Evolutionary conservation across 2,888 invertebrate genomes (phyloP).

Genomic region (Amphipyra berbera): DNA sequence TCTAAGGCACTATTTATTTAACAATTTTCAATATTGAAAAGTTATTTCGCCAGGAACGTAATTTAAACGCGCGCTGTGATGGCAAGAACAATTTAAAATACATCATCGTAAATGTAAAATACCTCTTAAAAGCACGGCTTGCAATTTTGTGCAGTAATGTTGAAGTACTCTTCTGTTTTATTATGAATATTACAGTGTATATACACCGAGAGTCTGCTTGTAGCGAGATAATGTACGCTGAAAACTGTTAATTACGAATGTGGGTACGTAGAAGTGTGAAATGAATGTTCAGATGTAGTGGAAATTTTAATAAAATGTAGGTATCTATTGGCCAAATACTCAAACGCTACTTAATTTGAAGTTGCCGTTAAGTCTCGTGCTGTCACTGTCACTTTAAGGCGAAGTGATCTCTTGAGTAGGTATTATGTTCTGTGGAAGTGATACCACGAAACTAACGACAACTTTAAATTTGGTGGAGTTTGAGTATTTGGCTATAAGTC

Average conservation of each 20-base stretch:
- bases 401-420: too few species aligned
- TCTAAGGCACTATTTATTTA: constrained; percentile 24
- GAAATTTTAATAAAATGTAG: constrained; percentile 14
- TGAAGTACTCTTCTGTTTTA: constrained; percentile 24
- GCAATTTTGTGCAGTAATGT: constrained; percentile 26
- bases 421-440: too few species aligned
- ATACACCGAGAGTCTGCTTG: constrained; percentile 1
- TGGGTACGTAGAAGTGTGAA: constrained; percentile 8
- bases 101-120: constrained; percentile 45
- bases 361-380: too few species aligned
- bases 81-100: constrained; percentile 40
- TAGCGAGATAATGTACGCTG: constrained; percentile 11
- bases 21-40: constrained; percentile 27
- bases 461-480: too few species aligned
- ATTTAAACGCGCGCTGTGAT: constrained; percentile 15
- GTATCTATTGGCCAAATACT: too few species aligned
- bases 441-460: too few species aligned
- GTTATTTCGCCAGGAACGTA: constrained; percentile 37
- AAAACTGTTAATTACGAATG: constrained; percentile 13
- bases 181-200: constrained; percentile 24
- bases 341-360: too few species aligned
- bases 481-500: too few species aligned
- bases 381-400: too few species aligned
- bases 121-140: constrained; percentile 18
- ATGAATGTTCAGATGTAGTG: constrained; percentile 3